A percentile compares a stretch with the other conserved stretches of the same genome.
phyloP scores from a whole-genome alignment of 2,113 vertebrate genomes.

The Nannospalax galili region DNA sequence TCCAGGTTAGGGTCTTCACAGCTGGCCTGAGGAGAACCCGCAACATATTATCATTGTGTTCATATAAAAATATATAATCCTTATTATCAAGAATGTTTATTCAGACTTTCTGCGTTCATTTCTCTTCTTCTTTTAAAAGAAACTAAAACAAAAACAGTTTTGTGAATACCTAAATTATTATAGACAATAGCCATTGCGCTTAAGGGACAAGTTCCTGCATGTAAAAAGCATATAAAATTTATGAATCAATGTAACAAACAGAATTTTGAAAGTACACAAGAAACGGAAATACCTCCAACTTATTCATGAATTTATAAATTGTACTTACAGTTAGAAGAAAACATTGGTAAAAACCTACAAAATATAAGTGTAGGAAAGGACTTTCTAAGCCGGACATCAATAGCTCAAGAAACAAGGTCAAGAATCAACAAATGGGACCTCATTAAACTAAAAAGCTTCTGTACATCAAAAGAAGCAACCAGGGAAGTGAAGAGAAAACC shows the following conservation, averaged over 20 bases:
- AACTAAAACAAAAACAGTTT: constrained; percentile 50
- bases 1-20: too few species aligned
- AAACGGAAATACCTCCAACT: constrained; percentile 29
- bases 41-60: not conserved
- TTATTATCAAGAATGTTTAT: not conserved
- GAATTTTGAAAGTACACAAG: constrained; percentile 51
- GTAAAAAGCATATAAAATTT: not conserved
- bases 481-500: too few species aligned
- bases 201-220: constrained; percentile 41
- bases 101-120: not conserved
- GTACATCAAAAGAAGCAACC: too few species aligned
- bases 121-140: constrained; percentile 48
- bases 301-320: constrained; percentile 53
- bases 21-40: too few species aligned
- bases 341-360: too few species aligned
- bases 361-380: too few species aligned
- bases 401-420: too few species aligned
- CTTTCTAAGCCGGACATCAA: too few species aligned
- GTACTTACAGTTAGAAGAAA: too few species aligned
- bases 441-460: too few species aligned
- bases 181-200: not conserved
- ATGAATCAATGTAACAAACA: constrained; percentile 34
- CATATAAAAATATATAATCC: constrained; percentile 27
- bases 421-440: too few species aligned
- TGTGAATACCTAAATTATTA: not conserved